Percentiles rank a stretch among this genome's conserved stretches.
Evolutionary conservation across 2,797 vertebrate species (phyloP).

Genomic region (Calcarius lapponicus): DNA sequence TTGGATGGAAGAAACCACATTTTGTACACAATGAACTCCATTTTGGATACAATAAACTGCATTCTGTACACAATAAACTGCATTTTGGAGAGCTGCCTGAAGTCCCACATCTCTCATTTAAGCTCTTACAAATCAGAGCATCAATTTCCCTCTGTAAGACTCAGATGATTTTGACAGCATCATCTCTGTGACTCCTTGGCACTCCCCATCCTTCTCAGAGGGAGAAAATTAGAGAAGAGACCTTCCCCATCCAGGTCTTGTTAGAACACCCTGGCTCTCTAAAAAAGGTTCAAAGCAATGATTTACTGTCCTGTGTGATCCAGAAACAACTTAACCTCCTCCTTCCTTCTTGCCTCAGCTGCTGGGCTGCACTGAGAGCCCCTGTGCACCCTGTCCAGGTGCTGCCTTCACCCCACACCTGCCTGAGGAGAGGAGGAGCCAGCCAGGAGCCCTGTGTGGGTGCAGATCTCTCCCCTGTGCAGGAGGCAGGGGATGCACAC

Average conservation of each 20-base stretch:
- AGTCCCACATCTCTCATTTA: too few species aligned
- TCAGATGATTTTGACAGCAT: not conserved
- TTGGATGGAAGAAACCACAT: too few species aligned
- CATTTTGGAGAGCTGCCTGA: too few species aligned
- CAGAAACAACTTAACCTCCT: not conserved
- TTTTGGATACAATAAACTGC: too few species aligned
- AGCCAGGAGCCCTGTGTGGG: not conserved
- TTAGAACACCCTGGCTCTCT: not conserved
- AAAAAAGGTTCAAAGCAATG: not conserved
- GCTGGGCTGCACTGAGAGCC: not conserved
- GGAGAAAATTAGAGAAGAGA: not conserved
- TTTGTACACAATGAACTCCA: too few species aligned
- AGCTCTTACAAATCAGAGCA: not conserved
- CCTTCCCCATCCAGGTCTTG: not conserved
- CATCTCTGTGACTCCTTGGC: not conserved
- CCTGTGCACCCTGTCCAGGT: not conserved
- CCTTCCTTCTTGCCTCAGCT: accelerated
- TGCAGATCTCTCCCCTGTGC: not conserved
- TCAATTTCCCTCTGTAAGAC: not conserved
- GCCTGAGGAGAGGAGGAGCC: not conserved
- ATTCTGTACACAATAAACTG: too few species aligned
- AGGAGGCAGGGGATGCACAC: not conserved
- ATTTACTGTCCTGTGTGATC: not conserved
- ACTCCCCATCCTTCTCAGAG: not conserved
- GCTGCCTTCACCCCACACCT: not conserved